Base-by-base conservation (phyloP, 1,140 invertebrate species). In the Aculops lycopersici region DNA sequence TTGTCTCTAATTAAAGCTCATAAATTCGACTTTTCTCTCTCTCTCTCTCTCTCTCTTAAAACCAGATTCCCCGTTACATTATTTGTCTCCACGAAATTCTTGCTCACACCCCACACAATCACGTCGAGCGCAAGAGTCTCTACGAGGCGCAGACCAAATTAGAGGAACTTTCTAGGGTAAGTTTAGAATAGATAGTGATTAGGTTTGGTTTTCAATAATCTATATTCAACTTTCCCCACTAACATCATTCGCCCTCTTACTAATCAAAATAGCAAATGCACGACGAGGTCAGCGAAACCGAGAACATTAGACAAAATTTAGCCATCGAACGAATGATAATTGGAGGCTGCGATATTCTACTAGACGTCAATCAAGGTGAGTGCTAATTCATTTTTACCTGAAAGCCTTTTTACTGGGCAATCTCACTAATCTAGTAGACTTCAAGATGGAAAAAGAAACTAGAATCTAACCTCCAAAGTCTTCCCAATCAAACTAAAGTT, bases 311-410 rank as follows among this genome's bases (percentile, higher is more conserved):
- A 15, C 86, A 86, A 54, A 88, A 88, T 54, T 58, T 90, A 45
- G 75, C 79, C 0, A 77, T 86, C 15, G 80, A 90, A 58, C 60
- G 81, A 41, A 86, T 88, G 77, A 88, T 90, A 38, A 71, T 83
- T 1, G 80, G 86, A 56, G 80, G 80, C 3, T 90, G 80, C 59
- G 80, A 88, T 55, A 83, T 88, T 49, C 60, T 88, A 36, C 60
- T 90, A 20, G 80, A 90, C 52, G 79, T 84, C 14, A 86, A 84
- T 59, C 80, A 90, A 64, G n/a, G n/a, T n/a, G n/a, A n/a, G 75
- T 81, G 18, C 45, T 47, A 21, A 40, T 47, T 16, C 31, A n/a
- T n/a, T n/a, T n/a, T n/a, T n/a, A n/a, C n/a, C n/a, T n/a, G n/a
- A n/a, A n/a, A n/a, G n/a, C n/a, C n/a, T n/a, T n/a, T n/a, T n/a